Conservation (phyloP, 2,888 invertebrate genomes). For the Erpobdella octoculata region DNA sequence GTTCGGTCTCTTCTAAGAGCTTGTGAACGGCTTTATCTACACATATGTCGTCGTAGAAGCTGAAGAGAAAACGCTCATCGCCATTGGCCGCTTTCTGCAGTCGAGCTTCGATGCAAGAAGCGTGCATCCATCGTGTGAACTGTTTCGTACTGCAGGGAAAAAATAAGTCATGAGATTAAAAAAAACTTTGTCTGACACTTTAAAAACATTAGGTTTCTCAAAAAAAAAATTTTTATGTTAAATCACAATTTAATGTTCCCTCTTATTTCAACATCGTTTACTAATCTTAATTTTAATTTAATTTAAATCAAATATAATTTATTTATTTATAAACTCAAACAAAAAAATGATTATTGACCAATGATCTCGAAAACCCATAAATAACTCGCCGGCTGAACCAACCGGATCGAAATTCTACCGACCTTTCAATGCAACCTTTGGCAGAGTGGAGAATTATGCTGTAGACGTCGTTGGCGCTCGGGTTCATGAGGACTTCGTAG, state of each 20-base stretch:
- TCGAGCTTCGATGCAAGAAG: conserved; percentile 68
- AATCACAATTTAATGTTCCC: too few relatives aligned
- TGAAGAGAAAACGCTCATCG: conserved; percentile 62
- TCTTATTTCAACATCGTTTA: too few relatives aligned
- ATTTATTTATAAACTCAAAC: too few relatives aligned
- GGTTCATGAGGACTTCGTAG: conserved; percentile 69
- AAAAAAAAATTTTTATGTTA: too few relatives aligned
- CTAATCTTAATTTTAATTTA: too few relatives aligned
- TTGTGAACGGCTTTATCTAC: conserved; percentile 56
- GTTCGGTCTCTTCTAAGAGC: conserved; percentile 62
- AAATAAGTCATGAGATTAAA: background rate
- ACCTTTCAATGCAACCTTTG: conserved; percentile 70
- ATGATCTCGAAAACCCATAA: too few relatives aligned
- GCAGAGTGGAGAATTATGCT: conserved; percentile 68
- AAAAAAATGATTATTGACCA: too few relatives aligned
- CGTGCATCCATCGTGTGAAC: conserved; percentile 78
- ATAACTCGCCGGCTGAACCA: too few relatives aligned
- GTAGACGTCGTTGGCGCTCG: conserved; percentile 69
- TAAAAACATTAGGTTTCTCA: too few relatives aligned
- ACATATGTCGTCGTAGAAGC: conserved; percentile 72
- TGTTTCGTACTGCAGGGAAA: conserved; percentile 59
- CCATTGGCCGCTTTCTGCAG: conserved; percentile 60
- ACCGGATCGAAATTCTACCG: too few relatives aligned
- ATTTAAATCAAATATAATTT: too few relatives aligned
- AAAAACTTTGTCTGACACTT: too few relatives aligned